Evolutionary conservation across 1,140 invertebrate species (phyloP).

Genomic region (Prorops nasuta): DNA sequence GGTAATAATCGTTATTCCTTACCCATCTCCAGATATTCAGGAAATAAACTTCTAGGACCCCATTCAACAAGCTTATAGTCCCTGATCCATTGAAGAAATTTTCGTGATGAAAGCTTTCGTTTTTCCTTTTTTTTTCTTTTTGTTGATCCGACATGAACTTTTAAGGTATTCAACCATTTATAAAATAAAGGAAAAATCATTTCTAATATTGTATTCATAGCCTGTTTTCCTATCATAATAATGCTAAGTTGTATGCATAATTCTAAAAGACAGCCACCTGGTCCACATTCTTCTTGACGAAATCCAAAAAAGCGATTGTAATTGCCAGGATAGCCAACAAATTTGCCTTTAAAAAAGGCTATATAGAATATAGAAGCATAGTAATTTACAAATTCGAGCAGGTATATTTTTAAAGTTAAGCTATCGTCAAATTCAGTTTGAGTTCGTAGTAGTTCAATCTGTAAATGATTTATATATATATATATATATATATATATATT

Average conservation of each 20-base stretch:
- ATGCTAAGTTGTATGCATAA: constrained; percentile 90
- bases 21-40: constrained; percentile 98
- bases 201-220: constrained; percentile 87
- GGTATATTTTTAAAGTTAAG: constrained; percentile 93
- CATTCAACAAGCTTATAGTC: constrained; percentile 90
- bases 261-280: constrained; percentile 89
- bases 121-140: constrained; percentile 52
- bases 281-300: constrained; percentile 84
- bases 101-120: constrained; percentile 44
- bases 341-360: constrained; percentile 95
- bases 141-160: constrained; percentile 50
- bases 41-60: constrained; percentile 87
- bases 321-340: constrained; percentile 78
- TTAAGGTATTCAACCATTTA: constrained; percentile 72
- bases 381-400: constrained; percentile 98
- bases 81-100: constrained; percentile 77
- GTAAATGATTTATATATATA: constrained; percentile 14
- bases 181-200: constrained; percentile 73
- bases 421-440: constrained; percentile 98
- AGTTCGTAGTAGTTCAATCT: constrained; percentile 85
- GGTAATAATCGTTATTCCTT: constrained; percentile 39
- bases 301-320: constrained; percentile 75
- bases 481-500: not conserved
- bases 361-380: constrained; percentile 99
- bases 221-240: constrained; percentile 95